A percentile compares a stretch with the other conserved stretches of the same genome.
These are phyloP conservation scores for Calephelis virginiensis DNA, from an alignment of 1,140 invertebrate species.

Conservation along the genomic window DNA sequence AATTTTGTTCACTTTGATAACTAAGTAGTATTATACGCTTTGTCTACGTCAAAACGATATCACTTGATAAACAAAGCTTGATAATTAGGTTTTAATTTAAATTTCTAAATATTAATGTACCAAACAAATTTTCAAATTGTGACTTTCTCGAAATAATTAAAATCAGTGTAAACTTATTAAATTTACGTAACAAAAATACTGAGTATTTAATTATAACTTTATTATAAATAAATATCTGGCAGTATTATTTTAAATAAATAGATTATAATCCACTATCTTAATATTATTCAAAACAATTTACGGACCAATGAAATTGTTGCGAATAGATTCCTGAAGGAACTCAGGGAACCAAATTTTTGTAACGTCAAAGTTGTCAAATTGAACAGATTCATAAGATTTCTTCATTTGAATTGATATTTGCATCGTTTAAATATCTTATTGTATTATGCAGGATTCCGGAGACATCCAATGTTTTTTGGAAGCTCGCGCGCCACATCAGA, in stretches of 20 bases:
- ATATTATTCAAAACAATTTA: constrained; percentile 1
- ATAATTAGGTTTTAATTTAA: too few relatives aligned
- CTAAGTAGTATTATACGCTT: background rate
- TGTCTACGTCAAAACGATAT: too few relatives aligned
- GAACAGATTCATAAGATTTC: constrained; percentile 9
- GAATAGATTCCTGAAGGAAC: constrained; percentile 1
- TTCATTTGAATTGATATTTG: constrained; percentile 58
- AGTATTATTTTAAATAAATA: background rate
- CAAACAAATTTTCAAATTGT: too few relatives aligned
- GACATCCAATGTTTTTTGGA: constrained; percentile 75
- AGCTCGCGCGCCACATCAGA: constrained; percentile 75
- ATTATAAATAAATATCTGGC: background rate
- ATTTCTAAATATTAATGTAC: too few relatives aligned
- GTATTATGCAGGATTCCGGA: constrained; percentile 67
- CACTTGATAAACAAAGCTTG: too few relatives aligned
- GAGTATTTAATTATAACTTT: too few relatives aligned
- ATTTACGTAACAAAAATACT: too few relatives aligned
- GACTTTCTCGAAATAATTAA: too few relatives aligned
- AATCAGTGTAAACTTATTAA: too few relatives aligned
- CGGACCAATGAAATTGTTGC: background rate
- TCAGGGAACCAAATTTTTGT: background rate
- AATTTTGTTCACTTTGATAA: background rate
- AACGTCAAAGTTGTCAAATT: constrained; percentile 4
- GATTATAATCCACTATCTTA: constrained; percentile 2
- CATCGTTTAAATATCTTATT: constrained; percentile 41